A percentile compares a stretch with the other conserved stretches of the same genome.
Conservation (phyloP, 2,113 vertebrate species). For the Tetraodon nigroviridis region DNA sequence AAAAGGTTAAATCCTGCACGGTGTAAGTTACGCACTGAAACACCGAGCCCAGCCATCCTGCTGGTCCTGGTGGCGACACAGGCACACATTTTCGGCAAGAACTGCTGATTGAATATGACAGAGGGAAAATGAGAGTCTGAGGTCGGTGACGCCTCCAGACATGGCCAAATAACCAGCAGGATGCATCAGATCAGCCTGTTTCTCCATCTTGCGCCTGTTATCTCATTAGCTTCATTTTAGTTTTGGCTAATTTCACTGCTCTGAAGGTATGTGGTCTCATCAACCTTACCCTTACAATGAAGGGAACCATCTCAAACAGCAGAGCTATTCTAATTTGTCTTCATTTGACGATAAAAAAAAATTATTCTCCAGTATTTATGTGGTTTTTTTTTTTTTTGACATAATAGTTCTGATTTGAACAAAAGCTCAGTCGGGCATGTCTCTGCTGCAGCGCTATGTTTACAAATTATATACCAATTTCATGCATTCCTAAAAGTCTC, state of each 20-base stretch:
- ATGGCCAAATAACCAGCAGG: conserved; percentile 66
- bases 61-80: conserved; percentile 33
- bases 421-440: neutral
- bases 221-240: conserved; percentile 66
- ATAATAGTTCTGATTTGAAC: conserved; percentile 29
- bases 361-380: conserved; percentile 1
- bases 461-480: conserved; percentile 23
- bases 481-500: conserved; percentile 41
- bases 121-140: conserved; percentile 70
- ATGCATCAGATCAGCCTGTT: conserved; percentile 59
- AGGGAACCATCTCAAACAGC: conserved; percentile 61
- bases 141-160: conserved; percentile 60
- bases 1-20: too few relatives aligned
- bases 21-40: neutral
- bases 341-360: conserved; percentile 32
- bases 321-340: conserved; percentile 46
- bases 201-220: conserved; percentile 66
- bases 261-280: conserved; percentile 62
- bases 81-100: conserved; percentile 51
- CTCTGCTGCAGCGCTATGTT: conserved; percentile 21
- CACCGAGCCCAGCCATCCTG: conserved; percentile 20
- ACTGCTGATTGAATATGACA: conserved; percentile 69
- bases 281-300: conserved; percentile 59
- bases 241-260: conserved; percentile 57
- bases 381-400: conserved; percentile 50